Evolutionary conservation across 2,113 vertebrate species (phyloP).

Genomic region (Willisornis vidua): DNA sequence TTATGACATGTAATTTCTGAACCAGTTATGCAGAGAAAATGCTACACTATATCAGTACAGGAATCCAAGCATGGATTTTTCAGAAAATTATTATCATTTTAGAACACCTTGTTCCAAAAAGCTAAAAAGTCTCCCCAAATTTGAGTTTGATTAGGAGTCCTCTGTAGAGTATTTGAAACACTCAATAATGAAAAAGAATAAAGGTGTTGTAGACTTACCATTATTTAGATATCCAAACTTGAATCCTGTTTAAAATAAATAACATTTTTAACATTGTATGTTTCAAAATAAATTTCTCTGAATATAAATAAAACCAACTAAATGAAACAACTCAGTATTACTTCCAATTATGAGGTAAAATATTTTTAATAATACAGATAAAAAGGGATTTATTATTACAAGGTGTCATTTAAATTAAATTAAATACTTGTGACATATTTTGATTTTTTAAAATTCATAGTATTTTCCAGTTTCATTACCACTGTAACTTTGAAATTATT

Average conservation of each 20-base stretch:
- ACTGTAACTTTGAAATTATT: background rate
- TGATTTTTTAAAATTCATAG: background rate
- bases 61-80: background rate
- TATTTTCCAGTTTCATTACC: background rate
- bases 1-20: background rate
- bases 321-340: background rate
- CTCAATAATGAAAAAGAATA: background rate
- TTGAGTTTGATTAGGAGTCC: background rate
- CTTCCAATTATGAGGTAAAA: background rate
- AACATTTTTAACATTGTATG: background rate
- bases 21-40: background rate
- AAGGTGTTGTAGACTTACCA: slow-evolving; percentile 44
- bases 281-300: background rate
- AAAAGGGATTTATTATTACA: background rate
- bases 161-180: background rate
- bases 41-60: background rate
- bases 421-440: background rate
- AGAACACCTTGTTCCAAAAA: background rate
- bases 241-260: slow-evolving; percentile 46
- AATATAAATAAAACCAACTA: background rate
- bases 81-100: background rate
- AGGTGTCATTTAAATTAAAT: background rate
- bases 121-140: background rate
- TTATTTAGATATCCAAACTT: slow-evolving; percentile 45
- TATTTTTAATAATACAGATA: background rate